Evolutionary conservation across 2,113 vertebrate genomes (phyloP), one percentile per base, ranked within the genome.

Genomic region (Grantiella picta): DNA sequence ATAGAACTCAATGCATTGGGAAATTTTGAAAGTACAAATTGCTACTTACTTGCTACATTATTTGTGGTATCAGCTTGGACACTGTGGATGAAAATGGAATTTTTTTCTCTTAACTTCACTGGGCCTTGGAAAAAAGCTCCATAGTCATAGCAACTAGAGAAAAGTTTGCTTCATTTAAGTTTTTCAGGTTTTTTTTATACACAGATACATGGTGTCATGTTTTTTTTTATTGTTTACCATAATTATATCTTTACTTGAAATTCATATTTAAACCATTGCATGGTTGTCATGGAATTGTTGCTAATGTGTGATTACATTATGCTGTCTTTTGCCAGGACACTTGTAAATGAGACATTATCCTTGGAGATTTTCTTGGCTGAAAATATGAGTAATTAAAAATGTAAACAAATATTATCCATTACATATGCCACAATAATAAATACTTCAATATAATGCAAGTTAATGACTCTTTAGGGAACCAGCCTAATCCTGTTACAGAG

Each of bases 401-500:
- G 95, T 98, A 98, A 98, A 98, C 97, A 98, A 98, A 98, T 98
- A 98, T 98, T 98, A 98, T 98, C 97, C 96, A 93, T 98, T 98
- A 97, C 98, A 98, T 98, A 98, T 98, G 97, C 95, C 97, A 95
- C 94, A 96, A 96, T 97, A 97, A 97, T 97, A 98, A 98, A 98
- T 98, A 97, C 96, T 97, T 98, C 96, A 96, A 81, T 96, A 96
- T 97, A 97, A 98, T 97, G 87, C 96, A 97, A 98, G 96, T 96
- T 98, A 98, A 98, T 97, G 92, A 96, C 86, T 97, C 98, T 95
- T 98, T 93, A 60, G 97, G 96, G 98, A 98, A 92, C 45, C 78
- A 96, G 78, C 68, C 90, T 98, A 98, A 98, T 98, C 96, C 94
- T 91, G 72, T 95, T 95, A 97, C 88, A 95, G 92, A 91, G 91